Conservation (phyloP, 2,797 vertebrate genomes). For the Pangasius macronema region DNA sequence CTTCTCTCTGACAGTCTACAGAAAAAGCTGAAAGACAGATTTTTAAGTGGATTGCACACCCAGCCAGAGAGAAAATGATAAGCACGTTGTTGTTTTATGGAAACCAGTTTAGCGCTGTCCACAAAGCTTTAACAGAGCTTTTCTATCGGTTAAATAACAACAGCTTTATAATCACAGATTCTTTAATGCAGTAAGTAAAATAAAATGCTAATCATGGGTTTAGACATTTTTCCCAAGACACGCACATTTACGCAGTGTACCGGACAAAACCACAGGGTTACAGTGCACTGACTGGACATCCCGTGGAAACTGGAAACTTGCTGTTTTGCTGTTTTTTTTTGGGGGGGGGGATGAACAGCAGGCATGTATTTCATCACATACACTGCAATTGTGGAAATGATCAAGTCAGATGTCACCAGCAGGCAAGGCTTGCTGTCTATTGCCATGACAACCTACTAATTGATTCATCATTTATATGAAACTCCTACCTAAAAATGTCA, state of each 20-base stretch:
- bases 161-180: not conserved
- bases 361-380: constrained; percentile 17
- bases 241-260: not conserved
- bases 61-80: not conserved
- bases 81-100: not conserved
- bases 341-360: not conserved
- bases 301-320: not conserved
- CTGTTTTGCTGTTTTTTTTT: constrained; percentile 3
- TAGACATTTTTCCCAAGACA: not conserved
- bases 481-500: constrained; percentile 25
- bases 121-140: not conserved
- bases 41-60: not conserved
- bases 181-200: not conserved
- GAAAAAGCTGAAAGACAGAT: not conserved
- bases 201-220: not conserved
- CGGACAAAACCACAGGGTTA: not conserved
- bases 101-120: constrained; percentile 6
- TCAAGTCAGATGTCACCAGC: constrained; percentile 24
- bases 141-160: constrained; percentile 46
- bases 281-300: not conserved
- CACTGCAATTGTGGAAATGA: constrained; percentile 13
- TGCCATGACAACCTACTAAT: constrained; percentile 25
- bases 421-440: constrained; percentile 12
- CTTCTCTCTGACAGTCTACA: constrained; percentile 16
- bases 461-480: constrained; percentile 46